Percentiles rank a stretch among this genome's conserved stretches.
Evolutionary conservation across 2,888 invertebrate genomes (phyloP).

Genomic region (Plebejus anna): DNA sequence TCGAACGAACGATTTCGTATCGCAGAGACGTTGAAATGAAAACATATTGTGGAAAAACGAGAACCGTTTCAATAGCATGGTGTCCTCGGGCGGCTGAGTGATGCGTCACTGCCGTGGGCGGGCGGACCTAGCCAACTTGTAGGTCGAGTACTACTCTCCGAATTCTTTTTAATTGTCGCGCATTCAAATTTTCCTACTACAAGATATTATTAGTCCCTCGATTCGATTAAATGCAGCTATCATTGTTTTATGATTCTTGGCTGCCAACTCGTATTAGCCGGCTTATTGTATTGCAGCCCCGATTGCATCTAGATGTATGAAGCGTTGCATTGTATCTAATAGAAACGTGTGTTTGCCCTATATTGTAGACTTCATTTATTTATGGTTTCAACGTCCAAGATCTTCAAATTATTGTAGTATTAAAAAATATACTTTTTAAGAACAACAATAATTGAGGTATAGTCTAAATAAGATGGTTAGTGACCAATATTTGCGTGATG

Average conservation of each 20-base stretch:
- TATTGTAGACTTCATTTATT: neutral
- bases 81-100: conserved; percentile 38
- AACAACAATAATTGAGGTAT: neutral
- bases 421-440: neutral
- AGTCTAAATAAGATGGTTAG: neutral
- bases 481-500: neutral
- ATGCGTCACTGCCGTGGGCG: conserved; percentile 41
- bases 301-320: conserved; percentile 20
- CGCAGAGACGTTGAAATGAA: neutral
- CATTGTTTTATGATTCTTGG: conserved; percentile 36
- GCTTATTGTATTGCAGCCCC: conserved; percentile 29
- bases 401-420: neutral
- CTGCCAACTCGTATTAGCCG: conserved; percentile 35
- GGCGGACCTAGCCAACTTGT: conserved; percentile 38
- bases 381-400: neutral
- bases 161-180: conserved; percentile 19
- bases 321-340: conserved; percentile 4
- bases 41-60: conserved; percentile 5
- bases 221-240: conserved; percentile 32
- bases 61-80: conserved; percentile 25
- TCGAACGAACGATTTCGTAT: neutral
- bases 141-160: conserved; percentile 35
- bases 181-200: conserved; percentile 33
- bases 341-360: neutral
- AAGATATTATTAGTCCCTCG: conserved; percentile 34